Evolutionary conservation across 35 echinoderm and acorn worm genomes (phyloP), one percentile per base, ranked within the genome.

Genomic region (Hemicentrotus pulcherrimus): DNA sequence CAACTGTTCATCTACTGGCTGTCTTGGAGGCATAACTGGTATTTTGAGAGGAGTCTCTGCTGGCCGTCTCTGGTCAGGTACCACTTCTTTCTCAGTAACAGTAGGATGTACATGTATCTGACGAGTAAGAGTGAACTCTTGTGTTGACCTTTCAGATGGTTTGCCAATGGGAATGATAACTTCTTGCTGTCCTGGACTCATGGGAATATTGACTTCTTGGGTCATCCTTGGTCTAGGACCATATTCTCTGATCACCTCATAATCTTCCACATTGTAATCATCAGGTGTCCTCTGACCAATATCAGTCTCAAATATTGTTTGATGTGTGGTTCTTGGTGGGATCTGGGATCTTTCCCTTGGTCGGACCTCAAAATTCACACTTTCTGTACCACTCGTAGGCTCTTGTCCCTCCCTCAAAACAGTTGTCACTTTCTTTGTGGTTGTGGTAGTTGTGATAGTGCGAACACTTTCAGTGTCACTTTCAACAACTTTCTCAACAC

Each of bases 371-470:
- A 96, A 55, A 58, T 86, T 95, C 65, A 97, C 94, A 94, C 88
- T 95, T 60, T 95, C 96, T 94, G 97, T 88, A 61, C 94, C 96
- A 91, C 59, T 48, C 2, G 46, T 93, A 19, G 91, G 47, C 31
- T 96, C 96, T 86, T 94, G 92, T 86, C 95, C 97, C 18, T 98
- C 97, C 55, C 86, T 95, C 52, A 87, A 95, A 31, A 98, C 92
- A 95, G 94, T 97, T 71, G 52, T 97, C 86, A 94, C 94, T 46
- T 95, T 98, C 14, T 95, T 98, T 28, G 97, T 98, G 0, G 97
- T 98, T 85, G 96, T 97, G 65, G 96, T 98, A 33, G 92, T 98
- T 55, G 92, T 98, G 33, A 98, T 91, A 78, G 97, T 97, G 60
- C 94, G 95, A 11, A 95, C 50, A 86, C 96, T 97, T 88, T 97